A percentile compares a stretch with the other conserved stretches of the same genome.
Evolutionary conservation across 2,797 vertebrate species (phyloP).

Genomic region (Gadopsis bispinosus): DNA sequence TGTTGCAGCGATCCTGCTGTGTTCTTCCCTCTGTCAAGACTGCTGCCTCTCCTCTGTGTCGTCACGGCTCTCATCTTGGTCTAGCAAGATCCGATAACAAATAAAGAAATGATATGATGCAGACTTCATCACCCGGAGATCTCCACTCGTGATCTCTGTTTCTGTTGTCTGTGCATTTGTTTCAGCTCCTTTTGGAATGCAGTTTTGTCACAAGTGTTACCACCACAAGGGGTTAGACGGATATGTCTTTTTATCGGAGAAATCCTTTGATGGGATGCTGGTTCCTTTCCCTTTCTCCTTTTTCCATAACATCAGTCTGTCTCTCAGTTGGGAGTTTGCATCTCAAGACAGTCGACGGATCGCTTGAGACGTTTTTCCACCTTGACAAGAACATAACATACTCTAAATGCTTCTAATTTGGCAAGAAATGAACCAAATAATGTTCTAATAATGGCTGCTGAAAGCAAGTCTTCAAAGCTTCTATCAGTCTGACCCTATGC

Average conservation of each 20-base stretch:
- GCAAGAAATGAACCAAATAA: constrained; percentile 1
- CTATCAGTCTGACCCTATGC: constrained; percentile 28
- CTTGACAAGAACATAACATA: background rate
- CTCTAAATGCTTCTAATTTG: background rate
- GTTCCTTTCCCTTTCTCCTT: background rate
- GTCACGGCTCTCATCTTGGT: constrained; percentile 6
- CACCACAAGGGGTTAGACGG: constrained; percentile 30
- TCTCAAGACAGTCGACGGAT: background rate
- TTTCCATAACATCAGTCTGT: background rate
- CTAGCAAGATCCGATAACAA: constrained; percentile 8
- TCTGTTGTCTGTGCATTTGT: constrained; percentile 23
- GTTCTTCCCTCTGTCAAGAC: constrained; percentile 25
- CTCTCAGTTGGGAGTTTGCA: background rate
- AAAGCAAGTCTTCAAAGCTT: background rate
- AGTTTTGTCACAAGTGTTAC: constrained; percentile 1
- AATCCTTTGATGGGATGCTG: constrained; percentile 1
- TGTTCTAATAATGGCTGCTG: background rate
- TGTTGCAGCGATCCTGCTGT: constrained; percentile 1
- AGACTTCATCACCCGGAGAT: constrained; percentile 2
- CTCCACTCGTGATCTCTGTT: constrained; percentile 3
- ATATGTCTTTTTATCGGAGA: background rate
- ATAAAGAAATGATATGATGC: background rate
- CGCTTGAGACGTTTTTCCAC: background rate
- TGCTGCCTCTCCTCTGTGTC: constrained; percentile 61
- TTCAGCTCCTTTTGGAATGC: constrained; percentile 20